Percentiles rank a stretch among this genome's conserved stretches.
Evolutionary conservation across 2,888 invertebrate species (phyloP).

Genomic region (Philereme transversata): DNA sequence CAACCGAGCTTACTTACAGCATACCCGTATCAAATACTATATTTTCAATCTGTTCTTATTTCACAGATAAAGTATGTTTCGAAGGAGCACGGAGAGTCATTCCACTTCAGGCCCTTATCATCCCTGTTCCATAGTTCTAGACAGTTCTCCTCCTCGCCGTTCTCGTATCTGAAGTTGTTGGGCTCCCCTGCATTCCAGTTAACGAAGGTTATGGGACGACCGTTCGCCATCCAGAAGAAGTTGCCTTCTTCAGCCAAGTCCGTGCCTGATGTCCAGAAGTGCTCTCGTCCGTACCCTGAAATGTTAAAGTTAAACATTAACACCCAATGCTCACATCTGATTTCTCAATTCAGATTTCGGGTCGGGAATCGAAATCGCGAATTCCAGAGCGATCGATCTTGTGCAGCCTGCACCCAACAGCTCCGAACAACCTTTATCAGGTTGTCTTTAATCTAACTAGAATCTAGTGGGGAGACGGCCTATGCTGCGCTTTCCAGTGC

Average conservation of each 20-base stretch:
- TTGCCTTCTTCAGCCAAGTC: constrained; percentile 95
- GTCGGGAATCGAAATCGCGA: too few relatives aligned
- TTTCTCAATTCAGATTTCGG: too few relatives aligned
- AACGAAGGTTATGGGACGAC: constrained; percentile 93
- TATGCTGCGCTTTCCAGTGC: too few relatives aligned
- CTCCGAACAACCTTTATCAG: too few relatives aligned
- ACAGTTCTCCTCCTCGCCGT: constrained; percentile 96
- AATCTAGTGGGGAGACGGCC: too few relatives aligned
- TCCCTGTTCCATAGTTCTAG: constrained; percentile 96
- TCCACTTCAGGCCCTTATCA: constrained; percentile 96
- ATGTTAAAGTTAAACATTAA: constrained; percentile 28
- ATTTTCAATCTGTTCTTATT: constrained; percentile 84
- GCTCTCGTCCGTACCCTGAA: constrained; percentile 93
- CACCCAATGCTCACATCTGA: too few relatives aligned
- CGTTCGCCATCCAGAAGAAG: constrained; percentile 97
- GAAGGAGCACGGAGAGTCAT: constrained; percentile 96
- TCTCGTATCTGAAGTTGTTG: constrained; percentile 96
- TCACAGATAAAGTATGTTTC: constrained; percentile 97
- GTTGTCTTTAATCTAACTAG: too few relatives aligned
- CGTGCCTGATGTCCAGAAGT: constrained; percentile 97
- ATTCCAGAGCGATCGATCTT: too few relatives aligned
- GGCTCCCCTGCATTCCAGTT: constrained; percentile 98
- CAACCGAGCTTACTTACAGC: constrained; percentile 12
- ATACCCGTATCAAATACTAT: constrained; percentile 11
- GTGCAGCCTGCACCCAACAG: too few relatives aligned